Conservation (phyloP, 2,888 invertebrate species). For the Lordiphosa fenestrarum region DNA sequence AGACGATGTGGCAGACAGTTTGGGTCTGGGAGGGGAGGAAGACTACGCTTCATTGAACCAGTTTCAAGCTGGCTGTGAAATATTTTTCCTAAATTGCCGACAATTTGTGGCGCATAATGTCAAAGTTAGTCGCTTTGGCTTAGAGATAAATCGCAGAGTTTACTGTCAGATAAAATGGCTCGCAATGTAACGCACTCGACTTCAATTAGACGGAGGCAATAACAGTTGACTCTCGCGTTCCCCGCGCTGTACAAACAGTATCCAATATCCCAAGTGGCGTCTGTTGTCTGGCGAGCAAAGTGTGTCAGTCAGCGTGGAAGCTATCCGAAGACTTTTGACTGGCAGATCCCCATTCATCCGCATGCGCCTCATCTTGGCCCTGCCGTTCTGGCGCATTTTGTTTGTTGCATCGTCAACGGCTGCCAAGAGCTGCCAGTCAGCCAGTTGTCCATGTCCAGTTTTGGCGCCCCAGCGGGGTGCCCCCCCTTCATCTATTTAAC, state of each 20-base stretch:
- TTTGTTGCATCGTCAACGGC: constrained; percentile 24
- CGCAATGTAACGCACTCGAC: constrained; percentile 53
- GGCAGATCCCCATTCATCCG: constrained; percentile 14
- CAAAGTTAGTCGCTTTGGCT: constrained; percentile 53
- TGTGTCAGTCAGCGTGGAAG: constrained; percentile 40
- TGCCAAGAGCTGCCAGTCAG: constrained; percentile 36
- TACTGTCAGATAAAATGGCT: constrained; percentile 41
- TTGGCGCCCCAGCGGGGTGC: constrained; percentile 10
- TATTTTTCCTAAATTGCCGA: constrained; percentile 56
- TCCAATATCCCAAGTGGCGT: constrained; percentile 48
- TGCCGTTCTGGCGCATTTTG: constrained; percentile 24
- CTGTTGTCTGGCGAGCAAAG: constrained; percentile 15
- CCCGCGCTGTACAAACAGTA: constrained; percentile 1
- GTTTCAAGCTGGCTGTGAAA: constrained; percentile 44
- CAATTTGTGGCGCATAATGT: constrained; percentile 72
- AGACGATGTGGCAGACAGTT: constrained; percentile 65
- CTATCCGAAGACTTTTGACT: constrained; percentile 23
- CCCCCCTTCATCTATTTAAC: constrained; percentile 20
- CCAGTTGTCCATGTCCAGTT: constrained; percentile 26
- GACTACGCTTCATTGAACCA: constrained; percentile 36
- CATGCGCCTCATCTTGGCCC: constrained; percentile 9
- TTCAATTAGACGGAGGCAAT: constrained; percentile 61
- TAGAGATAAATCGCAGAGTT: constrained; percentile 9
- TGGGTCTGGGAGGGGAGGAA: constrained; percentile 9
- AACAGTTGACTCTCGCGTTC: constrained; percentile 5